A percentile compares a stretch with the other conserved stretches of the same genome.
phyloP scores from a whole-genome alignment of 1,140 invertebrate species.

The Dinoponera quadriceps region DNA sequence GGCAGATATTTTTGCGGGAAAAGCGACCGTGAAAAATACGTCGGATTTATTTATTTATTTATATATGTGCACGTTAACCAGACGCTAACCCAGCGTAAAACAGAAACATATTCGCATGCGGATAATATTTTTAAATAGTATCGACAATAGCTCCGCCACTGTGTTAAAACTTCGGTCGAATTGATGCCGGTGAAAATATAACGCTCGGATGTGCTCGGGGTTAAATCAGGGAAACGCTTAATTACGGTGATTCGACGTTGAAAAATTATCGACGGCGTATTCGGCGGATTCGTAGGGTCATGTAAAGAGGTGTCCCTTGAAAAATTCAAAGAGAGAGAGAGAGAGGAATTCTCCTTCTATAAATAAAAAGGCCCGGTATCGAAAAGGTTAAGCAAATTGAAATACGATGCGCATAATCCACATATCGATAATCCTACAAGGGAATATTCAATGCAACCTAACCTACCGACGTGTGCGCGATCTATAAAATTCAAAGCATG shows the following conservation, averaged over 20 bases:
- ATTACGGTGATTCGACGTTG: neutral
- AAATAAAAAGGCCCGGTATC: neutral
- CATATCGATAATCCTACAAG: conserved; percentile 47
- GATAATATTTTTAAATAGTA: conserved; percentile 1
- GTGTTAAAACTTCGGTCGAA: neutral
- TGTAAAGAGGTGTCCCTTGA: neutral
- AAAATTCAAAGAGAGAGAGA: conserved; percentile 2
- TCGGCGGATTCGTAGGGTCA: neutral
- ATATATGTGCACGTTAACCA: no score
- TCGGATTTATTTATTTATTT: neutral
- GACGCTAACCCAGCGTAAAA: neutral
- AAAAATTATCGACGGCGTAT: conserved; percentile 11
- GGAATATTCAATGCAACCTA: conserved; percentile 23
- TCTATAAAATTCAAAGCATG: conserved; percentile 41
- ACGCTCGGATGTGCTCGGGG: neutral
- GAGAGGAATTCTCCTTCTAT: neutral
- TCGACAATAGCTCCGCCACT: neutral
- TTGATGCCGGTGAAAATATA: conserved; percentile 22
- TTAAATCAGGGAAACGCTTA: conserved; percentile 5
- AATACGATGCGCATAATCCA: conserved; percentile 50
- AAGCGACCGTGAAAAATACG: neutral
- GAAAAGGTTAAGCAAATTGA: conserved; percentile 42
- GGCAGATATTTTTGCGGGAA: neutral
- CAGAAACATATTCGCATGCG: neutral
- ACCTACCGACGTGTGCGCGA: neutral